Evolutionary conservation across 2,113 vertebrate genomes (phyloP).

Genomic region (Strix uralensis): DNA sequence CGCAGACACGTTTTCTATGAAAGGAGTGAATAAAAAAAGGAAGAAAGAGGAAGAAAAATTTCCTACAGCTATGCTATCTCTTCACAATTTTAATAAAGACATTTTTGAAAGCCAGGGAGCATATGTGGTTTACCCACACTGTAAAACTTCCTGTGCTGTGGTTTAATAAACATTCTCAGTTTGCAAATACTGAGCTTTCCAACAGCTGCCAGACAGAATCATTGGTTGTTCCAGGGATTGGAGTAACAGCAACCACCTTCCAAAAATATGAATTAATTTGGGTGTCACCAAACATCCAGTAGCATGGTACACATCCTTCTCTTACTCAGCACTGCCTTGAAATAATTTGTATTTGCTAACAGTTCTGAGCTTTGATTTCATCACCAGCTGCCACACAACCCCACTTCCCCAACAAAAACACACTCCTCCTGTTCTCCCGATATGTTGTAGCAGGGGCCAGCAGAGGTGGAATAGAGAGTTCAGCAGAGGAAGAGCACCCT

Average conservation of each 20-base stretch:
- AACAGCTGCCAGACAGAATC: background rate
- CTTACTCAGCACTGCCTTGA: background rate
- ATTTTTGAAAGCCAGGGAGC: background rate
- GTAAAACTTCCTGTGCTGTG: background rate
- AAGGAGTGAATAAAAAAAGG: background rate
- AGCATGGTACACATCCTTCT: background rate
- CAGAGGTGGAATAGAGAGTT: too few species aligned
- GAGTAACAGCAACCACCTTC: background rate
- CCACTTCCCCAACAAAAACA: too few species aligned
- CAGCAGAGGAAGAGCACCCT: background rate
- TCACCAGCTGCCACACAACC: background rate
- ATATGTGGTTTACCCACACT: background rate
- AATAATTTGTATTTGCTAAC: background rate
- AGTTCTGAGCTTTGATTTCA: background rate
- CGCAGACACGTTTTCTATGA: background rate
- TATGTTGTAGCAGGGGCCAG: background rate
- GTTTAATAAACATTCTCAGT: background rate
- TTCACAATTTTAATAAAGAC: background rate
- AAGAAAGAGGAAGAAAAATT: background rate
- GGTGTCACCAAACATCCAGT: background rate
- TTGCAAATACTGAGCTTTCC: background rate
- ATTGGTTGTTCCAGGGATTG: background rate
- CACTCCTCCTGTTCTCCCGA: too few species aligned
- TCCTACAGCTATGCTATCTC: background rate
- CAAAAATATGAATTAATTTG: background rate